Conservation (phyloP, 2,797 vertebrate genomes). For the Okamejei kenojei region DNA sequence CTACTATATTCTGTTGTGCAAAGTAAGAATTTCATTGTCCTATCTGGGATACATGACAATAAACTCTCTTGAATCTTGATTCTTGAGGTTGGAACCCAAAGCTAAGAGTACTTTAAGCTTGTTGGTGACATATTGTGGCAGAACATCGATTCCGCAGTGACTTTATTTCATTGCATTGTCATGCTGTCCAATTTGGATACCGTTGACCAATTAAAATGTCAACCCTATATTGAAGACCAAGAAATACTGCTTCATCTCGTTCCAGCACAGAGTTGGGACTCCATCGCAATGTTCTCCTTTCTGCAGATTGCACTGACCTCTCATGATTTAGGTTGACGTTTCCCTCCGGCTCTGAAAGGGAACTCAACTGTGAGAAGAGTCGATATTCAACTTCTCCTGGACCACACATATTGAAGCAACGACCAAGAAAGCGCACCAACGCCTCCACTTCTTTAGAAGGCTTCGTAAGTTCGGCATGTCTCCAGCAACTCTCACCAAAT, state of each 20-base stretch:
- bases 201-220: neutral
- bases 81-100: neutral
- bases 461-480: no score
- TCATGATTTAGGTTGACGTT: neutral
- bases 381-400: no score
- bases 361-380: neutral
- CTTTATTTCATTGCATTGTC: constrained; percentile 27
- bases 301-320: neutral
- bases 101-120: neutral
- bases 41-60: no score
- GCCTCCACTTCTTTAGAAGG: no score
- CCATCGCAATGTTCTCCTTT: neutral
- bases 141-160: constrained; percentile 24
- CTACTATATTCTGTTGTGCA: no score
- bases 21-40: no score
- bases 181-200: constrained; percentile 7
- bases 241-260: neutral
- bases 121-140: neutral
- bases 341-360: neutral
- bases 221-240: neutral
- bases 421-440: no score
- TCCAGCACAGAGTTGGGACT: neutral
- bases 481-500: no score
- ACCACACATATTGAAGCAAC: no score
- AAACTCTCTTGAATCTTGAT: no score